Base-by-base conservation (phyloP, 2,888 invertebrate species). In the Tenthredo amoena region DNA sequence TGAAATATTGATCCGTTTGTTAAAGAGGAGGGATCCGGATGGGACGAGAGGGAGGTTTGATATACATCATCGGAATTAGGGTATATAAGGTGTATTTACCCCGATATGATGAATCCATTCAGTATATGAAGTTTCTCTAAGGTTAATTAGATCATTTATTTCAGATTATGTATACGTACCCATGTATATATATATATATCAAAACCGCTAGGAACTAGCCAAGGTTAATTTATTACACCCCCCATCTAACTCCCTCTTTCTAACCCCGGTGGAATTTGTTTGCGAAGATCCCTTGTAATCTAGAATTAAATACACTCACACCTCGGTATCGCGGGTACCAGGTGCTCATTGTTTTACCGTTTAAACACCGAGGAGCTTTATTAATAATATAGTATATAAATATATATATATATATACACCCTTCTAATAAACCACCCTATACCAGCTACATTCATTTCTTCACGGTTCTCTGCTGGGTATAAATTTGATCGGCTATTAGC, bases 271-370 rank as follows among this genome's bases (percentile, higher is more conserved):
- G 37, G 62, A 81, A 81, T 81, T 58, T 81, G 81, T 81, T 81
- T 31, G 62, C 81, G 1, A 62, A 81, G 58, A 81, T 81, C 81
- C 83, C 68, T 47, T 68, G 21, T 83, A 83, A 83, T 83, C 83
- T 68, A 34, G 71, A 68, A 71, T 47, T 71, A 83, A 83, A 83
- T 68, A 83, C n/a, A 71, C 68, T 43, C 47, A n/a, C 26, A 47
- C 83, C 40, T 47, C n/a, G 10, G 47, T 10, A 47, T 6, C 21
- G 21, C 65, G 12, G 47, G 83, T 31, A 71, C 83, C 83, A 83
- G 83, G 83, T 83, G 83, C 31, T 62, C 65, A 65, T 43, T 83
- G 83, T 83, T 83, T 83, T 15, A 71, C 26, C 83, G 83, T 71
- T 83, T 71, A 83, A 68, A 83, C 83, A 68, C 71, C 47, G 68